phyloP scores from a whole-genome alignment of 2,797 vertebrate genomes.

The Todus mexicanus region DNA sequence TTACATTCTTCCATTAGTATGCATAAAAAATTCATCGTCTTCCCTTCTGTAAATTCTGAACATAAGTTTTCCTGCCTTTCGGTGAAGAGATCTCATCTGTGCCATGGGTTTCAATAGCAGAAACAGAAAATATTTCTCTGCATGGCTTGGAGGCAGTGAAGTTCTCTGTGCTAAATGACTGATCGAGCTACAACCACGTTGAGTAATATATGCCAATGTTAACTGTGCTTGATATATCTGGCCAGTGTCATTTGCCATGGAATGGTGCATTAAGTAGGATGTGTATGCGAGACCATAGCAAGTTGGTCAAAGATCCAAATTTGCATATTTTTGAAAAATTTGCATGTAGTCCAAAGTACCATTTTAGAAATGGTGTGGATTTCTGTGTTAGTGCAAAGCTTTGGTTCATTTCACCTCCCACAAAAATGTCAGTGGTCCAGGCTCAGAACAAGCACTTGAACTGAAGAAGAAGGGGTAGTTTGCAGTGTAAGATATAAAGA shows the following conservation, averaged over 20 bases:
- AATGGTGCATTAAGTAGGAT: not conserved
- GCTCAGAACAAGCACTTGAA: not conserved
- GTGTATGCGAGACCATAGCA: not conserved
- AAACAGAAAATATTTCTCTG: not conserved
- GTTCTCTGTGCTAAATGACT: not conserved
- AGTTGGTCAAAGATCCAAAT: not conserved
- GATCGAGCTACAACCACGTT: not conserved
- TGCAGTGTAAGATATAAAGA: not conserved
- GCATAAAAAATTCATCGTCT: conserved; percentile 19
- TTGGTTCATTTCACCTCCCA: conserved; percentile 23
- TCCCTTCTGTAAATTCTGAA: not conserved
- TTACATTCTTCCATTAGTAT: conserved; percentile 6
- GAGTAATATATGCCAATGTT: not conserved
- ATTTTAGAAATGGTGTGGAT: conserved; percentile 1
- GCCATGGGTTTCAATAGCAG: not conserved
- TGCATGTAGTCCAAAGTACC: not conserved
- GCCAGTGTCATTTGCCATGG: not conserved
- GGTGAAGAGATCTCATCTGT: not conserved
- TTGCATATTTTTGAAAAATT: conserved; percentile 23
- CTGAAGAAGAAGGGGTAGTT: not conserved
- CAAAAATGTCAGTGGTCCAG: not conserved
- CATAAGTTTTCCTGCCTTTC: not conserved
- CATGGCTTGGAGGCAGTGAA: not conserved
- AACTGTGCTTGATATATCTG: not conserved
- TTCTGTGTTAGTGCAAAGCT: conserved; percentile 2